phyloP scores from a whole-genome alignment of 2,888 invertebrate genomes.

The Myathropa florea region DNA sequence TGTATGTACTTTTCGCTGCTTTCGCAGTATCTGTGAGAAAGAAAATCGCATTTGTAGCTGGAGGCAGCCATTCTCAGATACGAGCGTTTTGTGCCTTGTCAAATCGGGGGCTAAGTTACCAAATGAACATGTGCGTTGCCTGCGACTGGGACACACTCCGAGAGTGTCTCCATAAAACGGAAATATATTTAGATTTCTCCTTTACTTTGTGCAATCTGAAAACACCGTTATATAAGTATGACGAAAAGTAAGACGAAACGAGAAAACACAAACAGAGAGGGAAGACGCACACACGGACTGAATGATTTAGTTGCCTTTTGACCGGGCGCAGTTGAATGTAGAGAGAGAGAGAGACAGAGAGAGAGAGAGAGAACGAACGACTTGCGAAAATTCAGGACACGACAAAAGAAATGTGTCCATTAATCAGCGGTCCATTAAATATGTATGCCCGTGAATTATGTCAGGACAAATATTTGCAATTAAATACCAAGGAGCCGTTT shows the following conservation, averaged over 20 bases:
- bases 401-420: constrained; percentile 44
- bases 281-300: neutral
- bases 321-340: too few relatives aligned
- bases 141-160: constrained; percentile 36
- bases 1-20: neutral
- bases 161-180: constrained; percentile 45
- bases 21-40: neutral
- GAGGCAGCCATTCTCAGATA: neutral
- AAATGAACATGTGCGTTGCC: constrained; percentile 36
- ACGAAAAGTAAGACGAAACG: neutral
- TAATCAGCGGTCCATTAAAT: constrained; percentile 60
- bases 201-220: neutral
- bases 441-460: constrained; percentile 48
- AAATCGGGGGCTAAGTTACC: constrained; percentile 47
- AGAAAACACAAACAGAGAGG: neutral
- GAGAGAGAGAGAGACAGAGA: too few relatives aligned
- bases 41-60: neutral
- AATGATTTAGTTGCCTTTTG: constrained; percentile 19
- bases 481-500: constrained; percentile 32
- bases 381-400: neutral
- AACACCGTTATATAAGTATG: constrained; percentile 29
- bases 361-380: too few relatives aligned
- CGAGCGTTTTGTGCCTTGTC: neutral
- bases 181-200: constrained; percentile 42
- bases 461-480: constrained; percentile 56